These are phyloP conservation scores for Pipistrellus kuhlii DNA, from an alignment of 2,797 vertebrate genomes.

Conservation along the genomic window DNA sequence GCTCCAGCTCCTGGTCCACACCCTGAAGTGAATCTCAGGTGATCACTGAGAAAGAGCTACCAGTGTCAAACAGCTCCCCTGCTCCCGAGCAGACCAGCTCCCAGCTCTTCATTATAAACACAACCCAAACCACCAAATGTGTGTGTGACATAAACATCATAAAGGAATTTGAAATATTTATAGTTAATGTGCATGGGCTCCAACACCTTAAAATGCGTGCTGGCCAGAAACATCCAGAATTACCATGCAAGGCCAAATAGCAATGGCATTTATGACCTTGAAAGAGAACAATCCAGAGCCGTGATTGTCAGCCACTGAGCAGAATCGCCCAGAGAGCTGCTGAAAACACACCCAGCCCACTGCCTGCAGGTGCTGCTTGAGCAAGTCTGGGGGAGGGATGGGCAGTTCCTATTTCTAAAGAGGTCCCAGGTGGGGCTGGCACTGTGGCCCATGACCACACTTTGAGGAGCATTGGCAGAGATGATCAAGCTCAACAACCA, in stretches of 20 bases:
- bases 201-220: neutral
- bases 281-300: neutral
- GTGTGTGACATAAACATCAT: neutral
- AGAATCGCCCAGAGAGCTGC: neutral
- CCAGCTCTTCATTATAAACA: neutral
- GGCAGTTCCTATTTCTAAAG: neutral
- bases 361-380: neutral
- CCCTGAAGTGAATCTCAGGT: neutral
- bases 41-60: neutral
- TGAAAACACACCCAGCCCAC: neutral
- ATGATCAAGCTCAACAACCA: neutral
- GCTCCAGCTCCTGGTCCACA: neutral
- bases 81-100: neutral
- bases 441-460: neutral
- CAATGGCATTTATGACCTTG: neutral
- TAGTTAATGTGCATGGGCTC: neutral
- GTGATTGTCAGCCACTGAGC: neutral
- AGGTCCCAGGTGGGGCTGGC: accelerated
- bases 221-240: neutral
- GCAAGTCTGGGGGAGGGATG: too few species aligned
- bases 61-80: neutral
- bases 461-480: neutral
- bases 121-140: neutral
- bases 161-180: neutral
- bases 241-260: neutral